Evolutionary conservation across 2,888 invertebrate genomes (phyloP).

Genomic region (Rotaria macrura): DNA sequence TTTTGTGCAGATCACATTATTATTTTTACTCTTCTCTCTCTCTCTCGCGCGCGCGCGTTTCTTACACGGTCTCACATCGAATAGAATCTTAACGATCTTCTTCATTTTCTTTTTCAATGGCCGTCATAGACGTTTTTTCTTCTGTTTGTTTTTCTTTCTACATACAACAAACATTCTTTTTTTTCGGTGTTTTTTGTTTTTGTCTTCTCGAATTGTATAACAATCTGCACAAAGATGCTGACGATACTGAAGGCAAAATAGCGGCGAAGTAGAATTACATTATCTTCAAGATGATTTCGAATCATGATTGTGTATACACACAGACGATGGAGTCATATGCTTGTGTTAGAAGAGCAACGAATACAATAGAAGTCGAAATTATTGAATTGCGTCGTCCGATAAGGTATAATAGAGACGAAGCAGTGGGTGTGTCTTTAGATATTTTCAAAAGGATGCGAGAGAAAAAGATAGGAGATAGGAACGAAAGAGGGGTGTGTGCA

Average conservation of each 20-base stretch:
- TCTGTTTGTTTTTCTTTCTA: neutral
- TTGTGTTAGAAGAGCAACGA: no score
- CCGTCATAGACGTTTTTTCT: neutral
- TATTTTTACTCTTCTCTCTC: neutral
- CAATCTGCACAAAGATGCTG: neutral
- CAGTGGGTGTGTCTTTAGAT: neutral
- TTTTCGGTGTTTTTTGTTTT: neutral
- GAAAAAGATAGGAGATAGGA: neutral
- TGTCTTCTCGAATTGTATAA: neutral
- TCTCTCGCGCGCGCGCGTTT: neutral
- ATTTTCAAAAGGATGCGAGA: neutral
- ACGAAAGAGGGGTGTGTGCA: neutral
- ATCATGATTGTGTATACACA: no score
- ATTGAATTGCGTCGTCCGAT: neutral
- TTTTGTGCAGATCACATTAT: neutral
- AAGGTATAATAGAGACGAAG: neutral
- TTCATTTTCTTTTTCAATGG: neutral
- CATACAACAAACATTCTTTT: neutral
- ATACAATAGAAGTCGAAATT: no score
- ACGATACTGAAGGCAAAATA: neutral
- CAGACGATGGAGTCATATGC: no score
- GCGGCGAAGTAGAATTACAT: neutral
- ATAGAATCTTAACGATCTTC: neutral
- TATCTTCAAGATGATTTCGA: neutral
- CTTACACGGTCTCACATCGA: neutral